These are phyloP conservation scores for Tyto alba DNA, from an alignment of 2,113 vertebrate species.

Conservation along the genomic window DNA sequence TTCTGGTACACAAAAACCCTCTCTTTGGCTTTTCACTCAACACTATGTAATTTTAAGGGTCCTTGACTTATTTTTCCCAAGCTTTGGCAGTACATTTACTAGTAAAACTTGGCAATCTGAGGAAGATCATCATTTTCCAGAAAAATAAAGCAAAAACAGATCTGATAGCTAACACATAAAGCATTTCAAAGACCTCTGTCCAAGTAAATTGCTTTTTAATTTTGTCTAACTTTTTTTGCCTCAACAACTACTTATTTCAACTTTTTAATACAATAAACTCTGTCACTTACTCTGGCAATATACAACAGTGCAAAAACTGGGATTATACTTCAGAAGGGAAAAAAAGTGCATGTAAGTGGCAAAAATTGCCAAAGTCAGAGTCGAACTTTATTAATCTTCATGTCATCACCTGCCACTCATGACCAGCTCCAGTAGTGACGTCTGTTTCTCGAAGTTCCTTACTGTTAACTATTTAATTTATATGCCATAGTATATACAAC, in stretches of 20 bases:
- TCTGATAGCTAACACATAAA: conserved; percentile 46
- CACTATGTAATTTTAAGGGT: conserved; percentile 81
- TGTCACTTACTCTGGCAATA: conserved; percentile 51
- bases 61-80: conserved; percentile 74
- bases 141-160: conserved; percentile 68
- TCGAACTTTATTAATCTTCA: conserved; percentile 65
- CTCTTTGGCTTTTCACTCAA: conserved; percentile 82
- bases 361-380: conserved; percentile 61
- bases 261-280: conserved; percentile 28
- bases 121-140: conserved; percentile 50
- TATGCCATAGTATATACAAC: not conserved
- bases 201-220: conserved; percentile 47
- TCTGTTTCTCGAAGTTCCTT: conserved; percentile 38
- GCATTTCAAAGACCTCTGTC: conserved; percentile 7
- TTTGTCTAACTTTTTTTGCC: conserved; percentile 30
- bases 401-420: conserved; percentile 60
- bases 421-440: conserved; percentile 38
- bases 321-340: conserved; percentile 46
- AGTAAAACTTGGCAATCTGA: conserved; percentile 79
- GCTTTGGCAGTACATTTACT: conserved; percentile 78
- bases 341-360: conserved; percentile 20
- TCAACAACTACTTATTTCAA: conserved; percentile 8
- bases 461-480: conserved; percentile 2
- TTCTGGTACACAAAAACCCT: conserved; percentile 60
- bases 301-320: conserved; percentile 57